phyloP scores from a whole-genome alignment of 2,888 invertebrate species.

The Zhengitettix transpicula region DNA sequence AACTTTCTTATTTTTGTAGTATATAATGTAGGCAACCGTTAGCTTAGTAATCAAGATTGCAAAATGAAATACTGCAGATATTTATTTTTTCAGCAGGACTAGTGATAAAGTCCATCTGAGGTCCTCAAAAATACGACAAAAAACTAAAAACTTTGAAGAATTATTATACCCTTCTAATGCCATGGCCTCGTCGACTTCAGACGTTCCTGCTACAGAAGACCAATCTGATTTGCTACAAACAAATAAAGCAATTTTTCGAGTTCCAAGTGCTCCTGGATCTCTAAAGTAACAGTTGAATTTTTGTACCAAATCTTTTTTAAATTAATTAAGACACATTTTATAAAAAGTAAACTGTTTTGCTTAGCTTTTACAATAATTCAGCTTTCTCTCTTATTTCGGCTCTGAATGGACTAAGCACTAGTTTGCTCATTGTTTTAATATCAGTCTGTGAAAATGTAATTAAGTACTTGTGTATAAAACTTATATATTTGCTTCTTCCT shows the following conservation, averaged over 20 bases:
- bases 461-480: neutral
- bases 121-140: constrained; percentile 33
- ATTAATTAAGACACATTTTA: neutral
- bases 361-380: constrained; percentile 13
- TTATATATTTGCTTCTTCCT: neutral
- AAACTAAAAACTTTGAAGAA: constrained; percentile 51
- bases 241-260: constrained; percentile 22
- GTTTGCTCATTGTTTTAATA: neutral
- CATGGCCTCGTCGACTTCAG: neutral
- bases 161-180: constrained; percentile 32
- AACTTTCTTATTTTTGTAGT: too few species aligned
- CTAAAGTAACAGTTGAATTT: constrained; percentile 38
- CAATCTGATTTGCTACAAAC: constrained; percentile 11
- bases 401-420: too few species aligned
- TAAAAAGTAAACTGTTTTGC: neutral
- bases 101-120: too few species aligned
- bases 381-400: neutral
- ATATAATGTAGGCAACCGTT: too few species aligned
- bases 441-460: neutral
- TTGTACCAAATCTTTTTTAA: neutral
- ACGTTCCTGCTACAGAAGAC: neutral
- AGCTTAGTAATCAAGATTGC: too few species aligned
- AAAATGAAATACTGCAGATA: too few species aligned
- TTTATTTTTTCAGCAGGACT: too few species aligned
- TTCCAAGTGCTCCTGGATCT: constrained; percentile 62